Evolutionary conservation across 2,797 vertebrate genomes (phyloP).

Genomic region (Diplodus puntazzo): DNA sequence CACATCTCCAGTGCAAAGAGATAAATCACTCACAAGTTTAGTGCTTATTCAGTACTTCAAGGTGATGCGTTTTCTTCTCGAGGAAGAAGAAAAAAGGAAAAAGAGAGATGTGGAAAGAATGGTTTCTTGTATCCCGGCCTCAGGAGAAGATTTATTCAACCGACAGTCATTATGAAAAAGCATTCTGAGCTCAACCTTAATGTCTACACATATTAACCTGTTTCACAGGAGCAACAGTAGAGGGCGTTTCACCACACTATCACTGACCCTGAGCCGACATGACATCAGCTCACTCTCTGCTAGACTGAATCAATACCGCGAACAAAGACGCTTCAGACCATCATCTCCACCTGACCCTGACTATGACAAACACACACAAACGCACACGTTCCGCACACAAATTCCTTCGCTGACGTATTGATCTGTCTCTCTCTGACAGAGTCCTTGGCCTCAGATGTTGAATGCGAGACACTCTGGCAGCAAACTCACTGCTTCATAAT

Average conservation of each 20-base stretch:
- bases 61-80: background rate
- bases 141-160: background rate
- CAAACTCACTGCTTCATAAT: constrained; percentile 21
- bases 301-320: constrained; percentile 55
- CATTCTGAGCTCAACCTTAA: background rate
- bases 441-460: constrained; percentile 53
- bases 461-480: constrained; percentile 30
- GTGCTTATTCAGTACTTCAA: constrained; percentile 15
- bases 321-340: constrained; percentile 46
- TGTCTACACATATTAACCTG: constrained; percentile 1
- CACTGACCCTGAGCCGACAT: constrained; percentile 28
- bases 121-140: background rate
- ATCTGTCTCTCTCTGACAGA: constrained; percentile 54
- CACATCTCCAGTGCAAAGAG: constrained; percentile 14
- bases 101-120: background rate
- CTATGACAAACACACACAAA: constrained; percentile 40
- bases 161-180: background rate
- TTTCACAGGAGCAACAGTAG: constrained; percentile 41
- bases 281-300: constrained; percentile 43
- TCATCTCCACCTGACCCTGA: constrained; percentile 52
- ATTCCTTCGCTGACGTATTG: constrained; percentile 50
- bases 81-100: background rate
- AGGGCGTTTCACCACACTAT: constrained; percentile 40
- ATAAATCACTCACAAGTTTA: constrained; percentile 15
- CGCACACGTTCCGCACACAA: constrained; percentile 20